Base-by-base conservation (phyloP, 2,888 invertebrate species). In the Drosophila siamana region DNA sequence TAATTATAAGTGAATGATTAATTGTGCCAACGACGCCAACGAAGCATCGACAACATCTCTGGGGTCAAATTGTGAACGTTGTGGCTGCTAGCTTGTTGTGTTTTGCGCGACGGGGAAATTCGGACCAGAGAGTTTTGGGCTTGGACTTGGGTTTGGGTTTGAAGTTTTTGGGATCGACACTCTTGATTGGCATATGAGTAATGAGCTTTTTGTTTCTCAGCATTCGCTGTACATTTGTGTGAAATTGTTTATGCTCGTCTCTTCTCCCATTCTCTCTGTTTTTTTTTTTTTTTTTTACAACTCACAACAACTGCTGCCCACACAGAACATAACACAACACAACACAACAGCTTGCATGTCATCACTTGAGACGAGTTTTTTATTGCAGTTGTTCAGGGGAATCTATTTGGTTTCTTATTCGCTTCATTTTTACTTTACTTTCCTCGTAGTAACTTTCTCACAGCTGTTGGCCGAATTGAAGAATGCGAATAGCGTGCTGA, bases 131-230 rank as follows among this genome's bases (percentile, higher is more conserved):
- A 8, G 30, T 54, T 9, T 40, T 48, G 30, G 40, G 28, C n/a
- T 38, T 28, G 16, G 16, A 15, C 8, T 22, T n/a, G n/a, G n/a
- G n/a, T n/a, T n/a, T 19, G 15, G 43, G 41, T 15, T 41, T 24
- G 28, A 51, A 63, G 33, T 46, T 13, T 55, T 38, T 28, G 57
- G 50, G 26, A 15, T 56, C 15, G 64, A 43, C 36, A 22, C 71
- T 62, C 75, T 86, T 85, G 85, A 85, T 85, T 85, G 85, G 88
- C 85, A 84, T 86, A 88, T 85, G 85, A 88, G 85, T 85, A 85
- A 85, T 85, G 85, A 88, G 85, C 85, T 88, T 85, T 88, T 86
- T 86, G 88, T 86, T 85, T 80, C 72, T 41, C 60, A 57, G 60
- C 44, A 22, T 57, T 41, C 51, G 56, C 44, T 61, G 28, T 61